Evolutionary conservation across 2,113 vertebrate genomes (phyloP), one percentile per base, ranked within the genome.

Genomic region (Dendropsophus ebraccatus): DNA sequence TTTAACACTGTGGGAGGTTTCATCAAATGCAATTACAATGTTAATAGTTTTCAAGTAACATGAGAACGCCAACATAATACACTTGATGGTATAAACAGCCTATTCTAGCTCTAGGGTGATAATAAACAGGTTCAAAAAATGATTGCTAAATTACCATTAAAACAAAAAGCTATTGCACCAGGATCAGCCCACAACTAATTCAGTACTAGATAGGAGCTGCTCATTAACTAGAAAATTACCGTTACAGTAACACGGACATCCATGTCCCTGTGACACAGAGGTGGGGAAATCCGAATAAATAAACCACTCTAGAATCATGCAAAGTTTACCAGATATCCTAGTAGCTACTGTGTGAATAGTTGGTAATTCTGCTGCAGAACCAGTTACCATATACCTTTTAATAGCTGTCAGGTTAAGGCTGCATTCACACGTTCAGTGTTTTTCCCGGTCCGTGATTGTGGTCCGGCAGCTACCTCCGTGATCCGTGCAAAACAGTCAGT

Each of bases 1-100:
- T 86, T 56, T 86, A 79, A 79, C 65, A 86, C 76, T 45, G 47
- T 80, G 30, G 84, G 60, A 79, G 47, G 82, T 62, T 84, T 76
- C 50, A 76, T 84, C 35, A 84, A 84, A 84, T 60, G 72, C 30
- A 75, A 62, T 84, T 75, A 76, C 50, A 75, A 45, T 83, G 69
- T 60, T 74, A 84, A 76, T 75, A 76, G 82, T 75, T 62, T 74
- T 45, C 82, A 49, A 84, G 35, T 84, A 84, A 84, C n/a, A 45
- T 10, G 16, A 69, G 65, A 81, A 69, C 25, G 19, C 60, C 25
- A 49, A 49, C 79, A 81, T 47, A 65, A 67, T 35, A 47, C 25
- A 69, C 30, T 67, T 67, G n/a, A 69, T 81, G 58, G 19, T 37
- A 50, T 67, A 81, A 81, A 81, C 79, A 69, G 45, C 28, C 8